A percentile compares a stretch with the other conserved stretches of the same genome.
Conservation (phyloP, 2,888 invertebrate genomes). For the Exocentrus adspersus region DNA sequence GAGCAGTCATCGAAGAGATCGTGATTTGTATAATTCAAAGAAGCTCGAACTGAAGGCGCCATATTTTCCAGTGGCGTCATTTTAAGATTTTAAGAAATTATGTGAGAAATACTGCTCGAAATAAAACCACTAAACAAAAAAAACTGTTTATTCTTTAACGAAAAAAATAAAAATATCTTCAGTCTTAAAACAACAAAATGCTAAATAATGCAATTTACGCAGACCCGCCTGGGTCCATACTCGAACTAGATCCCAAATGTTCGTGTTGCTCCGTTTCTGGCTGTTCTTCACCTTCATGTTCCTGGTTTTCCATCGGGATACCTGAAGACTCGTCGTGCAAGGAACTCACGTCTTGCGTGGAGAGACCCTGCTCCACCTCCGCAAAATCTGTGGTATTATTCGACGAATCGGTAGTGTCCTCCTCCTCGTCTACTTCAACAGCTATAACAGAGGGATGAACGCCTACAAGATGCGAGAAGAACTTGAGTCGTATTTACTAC, state of each 20-base stretch:
- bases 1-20: no score
- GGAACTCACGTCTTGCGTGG: conserved; percentile 47
- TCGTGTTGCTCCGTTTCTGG: conserved; percentile 28
- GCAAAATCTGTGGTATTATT: conserved; percentile 49
- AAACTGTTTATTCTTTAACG: conserved; percentile 14
- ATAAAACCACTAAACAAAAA: background rate
- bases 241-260: conserved; percentile 45
- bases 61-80: no score
- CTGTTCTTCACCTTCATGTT: background rate
- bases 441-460: conserved; percentile 60
- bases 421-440: conserved; percentile 54
- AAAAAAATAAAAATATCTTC: conserved; percentile 19
- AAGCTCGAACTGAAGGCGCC: no score
- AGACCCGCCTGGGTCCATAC: conserved; percentile 23
- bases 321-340: conserved; percentile 46
- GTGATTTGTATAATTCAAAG: no score
- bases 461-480: conserved; percentile 44
- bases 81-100: no score
- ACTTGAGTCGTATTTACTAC: no score
- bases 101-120: no score
- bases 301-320: background rate
- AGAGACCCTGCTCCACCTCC: conserved; percentile 48
- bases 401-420: conserved; percentile 40
- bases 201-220: conserved; percentile 5
- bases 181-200: conserved; percentile 27